Evolutionary conservation across 1,140 invertebrate species (phyloP).

Genomic region (Drosophila persimilis): DNA sequence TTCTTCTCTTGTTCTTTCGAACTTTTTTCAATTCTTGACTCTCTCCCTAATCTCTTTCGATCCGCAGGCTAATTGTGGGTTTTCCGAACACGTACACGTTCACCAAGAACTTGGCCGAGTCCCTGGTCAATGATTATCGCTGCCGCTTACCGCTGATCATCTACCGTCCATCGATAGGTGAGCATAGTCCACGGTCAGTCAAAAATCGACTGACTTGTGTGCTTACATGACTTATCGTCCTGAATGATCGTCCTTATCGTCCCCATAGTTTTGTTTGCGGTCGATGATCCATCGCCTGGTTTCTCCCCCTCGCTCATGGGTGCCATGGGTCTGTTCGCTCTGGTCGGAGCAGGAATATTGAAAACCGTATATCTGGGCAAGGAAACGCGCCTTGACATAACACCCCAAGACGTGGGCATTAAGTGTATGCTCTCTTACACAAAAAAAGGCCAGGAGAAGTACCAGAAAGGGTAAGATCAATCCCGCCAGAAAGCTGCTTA

Average conservation of each 20-base stretch:
- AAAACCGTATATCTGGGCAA: constrained; percentile 62
- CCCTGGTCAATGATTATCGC: constrained; percentile 88
- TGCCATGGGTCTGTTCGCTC: constrained; percentile 70
- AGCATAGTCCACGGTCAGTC: neutral
- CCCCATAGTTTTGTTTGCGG: constrained; percentile 52
- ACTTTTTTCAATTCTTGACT: neutral
- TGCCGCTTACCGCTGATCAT: constrained; percentile 90
- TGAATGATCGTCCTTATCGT: too few relatives aligned
- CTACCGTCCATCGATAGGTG: constrained; percentile 93
- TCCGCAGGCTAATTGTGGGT: constrained; percentile 85
- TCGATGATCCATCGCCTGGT: constrained; percentile 64
- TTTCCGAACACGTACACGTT: constrained; percentile 95
- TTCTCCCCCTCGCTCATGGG: constrained; percentile 71
- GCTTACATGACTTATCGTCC: fast-evolving
- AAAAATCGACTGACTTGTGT: too few relatives aligned
- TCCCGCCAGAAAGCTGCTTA: too few relatives aligned
- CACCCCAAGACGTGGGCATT: constrained; percentile 67
- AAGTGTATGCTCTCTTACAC: constrained; percentile 58
- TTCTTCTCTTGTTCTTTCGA: too few relatives aligned
- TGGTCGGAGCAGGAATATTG: constrained; percentile 65
- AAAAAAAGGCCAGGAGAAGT: constrained; percentile 26
- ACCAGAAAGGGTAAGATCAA: constrained; percentile 19
- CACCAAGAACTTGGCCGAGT: constrained; percentile 92
- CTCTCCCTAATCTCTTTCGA: too few relatives aligned
- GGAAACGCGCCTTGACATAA: constrained; percentile 57